Conservation (phyloP, 1,140 invertebrate species). For the Medauroidea extradentata region DNA sequence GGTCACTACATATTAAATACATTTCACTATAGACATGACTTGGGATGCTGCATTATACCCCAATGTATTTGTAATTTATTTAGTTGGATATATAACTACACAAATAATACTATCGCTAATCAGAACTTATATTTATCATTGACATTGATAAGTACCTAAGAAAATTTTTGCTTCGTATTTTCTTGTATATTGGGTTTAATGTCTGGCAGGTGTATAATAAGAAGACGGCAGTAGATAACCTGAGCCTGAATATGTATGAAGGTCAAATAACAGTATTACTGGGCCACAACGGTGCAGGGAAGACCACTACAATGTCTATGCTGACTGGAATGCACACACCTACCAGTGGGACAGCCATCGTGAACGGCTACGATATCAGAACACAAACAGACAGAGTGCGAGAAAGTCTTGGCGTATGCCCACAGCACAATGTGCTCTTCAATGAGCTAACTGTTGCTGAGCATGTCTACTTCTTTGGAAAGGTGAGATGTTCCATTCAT, state of each 20-base stretch:
- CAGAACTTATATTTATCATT: no score
- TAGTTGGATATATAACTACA: no score
- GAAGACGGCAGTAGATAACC: conserved; percentile 62
- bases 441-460: conserved; percentile 57
- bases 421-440: conserved; percentile 64
- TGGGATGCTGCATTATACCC: no score
- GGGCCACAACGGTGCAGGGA: conserved; percentile 69
- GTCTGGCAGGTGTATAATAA: conserved; percentile 37
- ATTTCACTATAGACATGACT: no score
- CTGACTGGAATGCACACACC: conserved; percentile 48
- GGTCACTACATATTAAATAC: no score
- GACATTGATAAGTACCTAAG: no score
- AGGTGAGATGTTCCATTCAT: no score
- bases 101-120: no score
- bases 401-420: conserved; percentile 66
- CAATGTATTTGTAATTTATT: no score
- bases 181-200: no score
- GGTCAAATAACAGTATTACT: conserved; percentile 62
- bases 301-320: conserved; percentile 74
- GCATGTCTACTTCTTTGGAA: conserved; percentile 57
- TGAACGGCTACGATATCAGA: conserved; percentile 65
- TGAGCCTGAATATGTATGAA: conserved; percentile 65
- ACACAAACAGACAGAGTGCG: conserved; percentile 56
- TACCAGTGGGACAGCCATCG: conserved; percentile 34
- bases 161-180: no score